Evolutionary conservation across 2,797 vertebrate species (phyloP).

Genomic region (Glossophaga mutica): DNA sequence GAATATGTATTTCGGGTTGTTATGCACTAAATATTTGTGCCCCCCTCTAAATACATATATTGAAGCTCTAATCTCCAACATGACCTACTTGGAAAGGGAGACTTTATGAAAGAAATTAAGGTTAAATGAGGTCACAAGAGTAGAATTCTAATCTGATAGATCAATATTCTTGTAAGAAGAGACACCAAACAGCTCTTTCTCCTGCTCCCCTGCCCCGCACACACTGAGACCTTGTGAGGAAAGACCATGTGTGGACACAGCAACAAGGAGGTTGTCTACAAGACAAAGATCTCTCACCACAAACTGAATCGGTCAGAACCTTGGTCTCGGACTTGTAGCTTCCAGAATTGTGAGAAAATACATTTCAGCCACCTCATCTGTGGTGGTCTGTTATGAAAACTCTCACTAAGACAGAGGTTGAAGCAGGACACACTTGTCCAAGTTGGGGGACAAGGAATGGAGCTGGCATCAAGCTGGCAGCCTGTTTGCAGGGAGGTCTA

Average conservation of each 20-base stretch:
- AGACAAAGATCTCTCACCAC: not conserved
- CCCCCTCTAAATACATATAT: not conserved
- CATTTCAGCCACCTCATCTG: not conserved
- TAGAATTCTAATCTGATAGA: not conserved
- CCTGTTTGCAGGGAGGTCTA: not conserved
- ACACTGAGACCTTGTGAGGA: not conserved
- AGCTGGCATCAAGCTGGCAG: not conserved
- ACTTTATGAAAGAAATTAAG: not conserved
- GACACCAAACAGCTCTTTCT: not conserved
- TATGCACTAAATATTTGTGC: not conserved
- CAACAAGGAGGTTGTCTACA: fast-evolving
- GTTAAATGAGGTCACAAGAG: not conserved
- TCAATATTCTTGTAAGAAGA: not conserved
- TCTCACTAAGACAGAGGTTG: not conserved
- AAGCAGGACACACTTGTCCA: not conserved
- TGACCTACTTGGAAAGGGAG: not conserved
- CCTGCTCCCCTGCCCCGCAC: not conserved
- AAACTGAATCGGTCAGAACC: not conserved
- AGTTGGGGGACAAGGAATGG: not conserved
- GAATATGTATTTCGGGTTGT: not conserved
- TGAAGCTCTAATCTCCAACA: not conserved
- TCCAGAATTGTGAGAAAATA: not conserved
- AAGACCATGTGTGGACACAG: not conserved
- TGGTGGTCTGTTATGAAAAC: not conserved
- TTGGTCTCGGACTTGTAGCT: not conserved